A percentile compares a stretch with the other conserved stretches of the same genome.
phyloP scores from a whole-genome alignment of 1,140 invertebrate species.

The Hyphantria cunea region DNA sequence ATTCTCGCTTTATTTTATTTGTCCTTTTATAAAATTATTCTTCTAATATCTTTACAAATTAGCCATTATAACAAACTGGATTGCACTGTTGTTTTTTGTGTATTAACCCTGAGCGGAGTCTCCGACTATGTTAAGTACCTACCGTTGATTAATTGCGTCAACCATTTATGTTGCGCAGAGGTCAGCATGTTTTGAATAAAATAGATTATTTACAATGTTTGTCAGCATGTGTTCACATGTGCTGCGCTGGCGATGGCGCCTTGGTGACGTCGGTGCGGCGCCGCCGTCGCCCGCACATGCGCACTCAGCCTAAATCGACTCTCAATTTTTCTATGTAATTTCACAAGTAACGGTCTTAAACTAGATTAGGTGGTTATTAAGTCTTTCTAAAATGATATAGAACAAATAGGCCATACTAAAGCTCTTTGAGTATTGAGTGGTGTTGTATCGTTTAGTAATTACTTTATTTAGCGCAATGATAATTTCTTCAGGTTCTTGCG shows the following conservation, averaged over 20 bases:
- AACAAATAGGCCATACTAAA: conserved; percentile 13
- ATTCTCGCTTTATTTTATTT: conserved; percentile 25
- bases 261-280: conserved; percentile 25
- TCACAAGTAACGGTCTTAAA: conserved; percentile 14
- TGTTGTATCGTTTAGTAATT: too few relatives aligned
- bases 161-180: conserved; percentile 27
- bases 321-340: conserved; percentile 7
- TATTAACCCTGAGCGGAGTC: too few relatives aligned
- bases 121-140: not conserved
- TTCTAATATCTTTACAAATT: not conserved
- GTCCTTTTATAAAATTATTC: conserved; percentile 24
- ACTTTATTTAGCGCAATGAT: too few relatives aligned
- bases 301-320: conserved; percentile 42
- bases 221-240: conserved; percentile 56
- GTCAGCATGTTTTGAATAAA: conserved; percentile 42
- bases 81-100: too few relatives aligned
- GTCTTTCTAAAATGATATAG: conserved; percentile 9
- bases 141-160: conserved; percentile 13
- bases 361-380: conserved; percentile 2
- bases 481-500: too few relatives aligned
- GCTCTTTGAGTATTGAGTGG: not conserved
- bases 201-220: conserved; percentile 50
- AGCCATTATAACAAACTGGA: too few relatives aligned
- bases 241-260: conserved; percentile 51
- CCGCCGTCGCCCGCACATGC: conserved; percentile 49